Evolutionary conservation across 2,888 invertebrate species (phyloP).

Genomic region (Conops quadrifasciatus): DNA sequence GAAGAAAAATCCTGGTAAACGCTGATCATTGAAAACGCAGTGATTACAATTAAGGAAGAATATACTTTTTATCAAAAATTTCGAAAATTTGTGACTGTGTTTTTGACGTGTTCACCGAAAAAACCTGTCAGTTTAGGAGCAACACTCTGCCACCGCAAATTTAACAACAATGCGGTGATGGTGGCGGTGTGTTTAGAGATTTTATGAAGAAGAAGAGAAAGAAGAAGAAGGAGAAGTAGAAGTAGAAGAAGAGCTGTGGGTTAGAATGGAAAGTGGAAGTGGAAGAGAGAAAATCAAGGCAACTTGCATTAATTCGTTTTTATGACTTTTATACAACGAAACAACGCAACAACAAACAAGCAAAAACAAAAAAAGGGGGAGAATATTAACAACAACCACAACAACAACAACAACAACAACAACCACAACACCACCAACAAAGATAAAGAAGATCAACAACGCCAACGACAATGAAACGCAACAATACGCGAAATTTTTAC

Average conservation of each 20-base stretch:
- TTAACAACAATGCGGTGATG: neutral
- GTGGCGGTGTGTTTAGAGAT: neutral
- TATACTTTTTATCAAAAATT: no score
- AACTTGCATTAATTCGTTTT: conserved; percentile 34
- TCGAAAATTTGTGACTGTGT: no score
- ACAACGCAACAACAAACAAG: conserved; percentile 17
- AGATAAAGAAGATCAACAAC: no score
- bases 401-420: neutral
- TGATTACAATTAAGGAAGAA: no score
- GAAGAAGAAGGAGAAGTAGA: neutral
- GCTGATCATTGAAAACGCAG: no score
- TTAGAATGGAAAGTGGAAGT: conserved; percentile 10
- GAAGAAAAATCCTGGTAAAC: no score
- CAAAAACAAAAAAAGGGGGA: conserved; percentile 15
- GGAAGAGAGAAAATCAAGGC: neutral
- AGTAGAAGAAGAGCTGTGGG: neutral
- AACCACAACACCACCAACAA: neutral
- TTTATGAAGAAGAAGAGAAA: no score
- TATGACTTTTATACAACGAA: conserved; percentile 30
- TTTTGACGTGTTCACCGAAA: no score
- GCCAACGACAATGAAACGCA: conserved; percentile 13
- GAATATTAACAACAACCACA: neutral
- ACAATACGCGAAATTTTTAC: conserved; percentile 33
- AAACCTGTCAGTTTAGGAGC: no score
- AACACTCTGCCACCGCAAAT: neutral